These are phyloP conservation scores for Aegithalos caudatus DNA, from an alignment of 2,113 vertebrate species.

Conservation along the genomic window DNA sequence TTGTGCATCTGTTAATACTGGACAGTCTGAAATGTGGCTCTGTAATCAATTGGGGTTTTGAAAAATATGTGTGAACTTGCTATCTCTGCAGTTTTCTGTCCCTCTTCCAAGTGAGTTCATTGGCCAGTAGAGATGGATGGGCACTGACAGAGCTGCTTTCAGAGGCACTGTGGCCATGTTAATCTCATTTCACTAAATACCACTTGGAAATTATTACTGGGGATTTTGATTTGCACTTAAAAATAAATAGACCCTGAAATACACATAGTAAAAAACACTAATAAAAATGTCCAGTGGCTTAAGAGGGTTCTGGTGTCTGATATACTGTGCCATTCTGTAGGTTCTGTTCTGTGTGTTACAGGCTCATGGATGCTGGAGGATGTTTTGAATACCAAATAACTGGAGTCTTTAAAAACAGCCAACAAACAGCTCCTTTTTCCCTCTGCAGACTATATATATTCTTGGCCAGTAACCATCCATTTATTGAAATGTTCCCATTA, in stretches of 20 bases:
- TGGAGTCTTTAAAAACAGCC: slow-evolving; percentile 20
- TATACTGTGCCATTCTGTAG: background rate
- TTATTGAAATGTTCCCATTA: slow-evolving; percentile 60
- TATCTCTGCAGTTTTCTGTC: background rate
- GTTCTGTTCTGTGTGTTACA: background rate
- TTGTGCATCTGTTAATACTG: background rate
- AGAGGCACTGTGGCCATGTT: background rate
- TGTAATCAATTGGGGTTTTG: fast-evolving
- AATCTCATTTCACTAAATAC: background rate
- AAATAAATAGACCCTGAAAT: slow-evolving; percentile 16
- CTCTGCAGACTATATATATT: slow-evolving; percentile 54
- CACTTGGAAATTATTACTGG: background rate
- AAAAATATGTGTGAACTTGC: background rate
- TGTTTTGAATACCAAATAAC: slow-evolving; percentile 51
- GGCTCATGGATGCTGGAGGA: slow-evolving; percentile 14
- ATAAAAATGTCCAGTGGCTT: background rate
- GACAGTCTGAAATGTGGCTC: background rate
- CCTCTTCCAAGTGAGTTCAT: background rate
- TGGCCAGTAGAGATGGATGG: background rate
- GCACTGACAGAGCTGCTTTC: background rate
- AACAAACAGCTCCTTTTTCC: slow-evolving; percentile 31
- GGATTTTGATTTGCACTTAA: background rate
- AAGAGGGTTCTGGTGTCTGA: background rate
- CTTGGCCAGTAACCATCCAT: slow-evolving; percentile 48
- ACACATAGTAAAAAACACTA: background rate